Base-by-base conservation (phyloP, 2,888 invertebrate genomes). In the Patella depressa region DNA sequence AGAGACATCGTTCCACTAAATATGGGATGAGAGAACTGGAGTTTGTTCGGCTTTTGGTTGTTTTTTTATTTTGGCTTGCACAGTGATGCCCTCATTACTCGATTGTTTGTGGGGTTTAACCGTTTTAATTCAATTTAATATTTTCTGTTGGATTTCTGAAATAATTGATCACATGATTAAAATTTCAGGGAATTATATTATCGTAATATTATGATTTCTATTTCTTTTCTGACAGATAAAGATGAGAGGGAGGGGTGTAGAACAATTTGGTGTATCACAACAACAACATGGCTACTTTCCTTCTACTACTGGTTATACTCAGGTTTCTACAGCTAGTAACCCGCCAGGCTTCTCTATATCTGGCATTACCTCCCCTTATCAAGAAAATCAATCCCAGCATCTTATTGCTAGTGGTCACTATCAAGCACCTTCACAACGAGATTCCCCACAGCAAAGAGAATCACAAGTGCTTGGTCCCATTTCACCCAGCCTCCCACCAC, bases 281-380 rank as follows among this genome's bases (percentile, higher is more conserved):
- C 81, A 86, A 45, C 86, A 86, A 45, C 86, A 87, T 77, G 81
- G 82, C 79, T 87, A 87, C 75, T 88, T 88, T 78, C 87, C 88
- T 19, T 87, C 88, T 9, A 84, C 88, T 4, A 79, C 85, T n/a
- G 86, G 88, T 19, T 87, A 88, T 78, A 86, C 86, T 80, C 83
- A 81, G 79, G 83, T 83, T 57, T 72, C 72, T 19, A 34, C 73
- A 53, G 74, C 73, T 12, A 65, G 55, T 53, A 69, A 59, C 71
- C 69, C 55, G 29, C 72, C 78, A 24, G 77, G 59, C 59, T 57
- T 71, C 19, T 55, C 65, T 24, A 24, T 55, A 24, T 54, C 55
- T 24, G 75, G 75, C 2, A 70, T 76, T 24, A 71, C 24, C 54
- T 59, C 71, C 73, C 74, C 69, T 24, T 73, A 76, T 55, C 76